Evolutionary conservation across 2,888 invertebrate genomes (phyloP), one percentile per base, ranked within the genome.

Genomic region (Leptopterna dolabrata): DNA sequence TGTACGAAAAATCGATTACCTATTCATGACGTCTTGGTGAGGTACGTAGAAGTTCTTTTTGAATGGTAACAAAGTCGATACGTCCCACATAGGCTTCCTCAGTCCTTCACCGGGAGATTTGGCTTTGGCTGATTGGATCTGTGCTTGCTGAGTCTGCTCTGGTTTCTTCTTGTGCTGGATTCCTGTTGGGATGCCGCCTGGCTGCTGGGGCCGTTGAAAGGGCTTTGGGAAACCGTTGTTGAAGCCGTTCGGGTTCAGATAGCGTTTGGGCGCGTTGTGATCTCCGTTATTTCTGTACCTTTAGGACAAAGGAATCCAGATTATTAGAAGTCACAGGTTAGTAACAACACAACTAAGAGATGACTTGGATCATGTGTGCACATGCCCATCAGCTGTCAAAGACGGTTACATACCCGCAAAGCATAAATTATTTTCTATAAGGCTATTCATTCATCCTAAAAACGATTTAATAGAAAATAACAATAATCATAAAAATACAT

Each of bases 21-120:
- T 94, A 80, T 93, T 93, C 87, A 95, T 92, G 51, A 95, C 94
- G 92, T 95, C 95, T 76, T 94, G 94, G 91, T 96, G 96, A 71
- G 97, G 97, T 89, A 95, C 94, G 92, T 98, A 98, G 91, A 99
- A 97, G 92, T 98, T 96, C 93, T 99, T 99, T 90, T 96, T 94
- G 91, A 99, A 98, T 13, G 96, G 95, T 90, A 95, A 95, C 89
- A 99, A 93, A 89, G 94, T 93, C 71, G 92, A 92, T 90, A 95
- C 90, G 90, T 97, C 97, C 98, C 98, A 99, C 90, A 94, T 94
- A 4, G 98, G 97, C 91, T 96, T 97, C 19, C 94, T 93, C 89
- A 96, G 92, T 90, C 93, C 94, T 89, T 95, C 95, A 9, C 98
- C 98, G 7, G 96, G 95, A 24, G 45, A 73, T 19, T 87, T 86